Evolutionary conservation across 2,113 vertebrate genomes (phyloP).

Genomic region (Microtus oregoni): DNA sequence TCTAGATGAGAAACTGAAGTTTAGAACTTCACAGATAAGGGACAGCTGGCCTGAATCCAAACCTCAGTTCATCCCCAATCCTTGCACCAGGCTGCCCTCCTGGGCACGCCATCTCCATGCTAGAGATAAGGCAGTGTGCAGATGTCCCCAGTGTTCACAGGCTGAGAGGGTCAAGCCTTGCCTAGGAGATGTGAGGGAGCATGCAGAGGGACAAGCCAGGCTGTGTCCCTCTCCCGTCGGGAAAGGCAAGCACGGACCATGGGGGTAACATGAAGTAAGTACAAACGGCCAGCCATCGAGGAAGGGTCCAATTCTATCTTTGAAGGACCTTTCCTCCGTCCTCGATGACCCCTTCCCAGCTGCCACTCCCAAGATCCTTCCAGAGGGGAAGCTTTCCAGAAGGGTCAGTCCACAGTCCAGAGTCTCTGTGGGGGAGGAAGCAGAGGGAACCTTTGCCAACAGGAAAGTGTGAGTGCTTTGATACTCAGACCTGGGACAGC

Average conservation of each 20-base stretch:
- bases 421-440: neutral
- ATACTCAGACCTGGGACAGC: neutral
- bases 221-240: neutral
- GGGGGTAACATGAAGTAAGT: neutral
- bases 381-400: neutral
- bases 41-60: neutral
- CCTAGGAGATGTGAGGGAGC: neutral
- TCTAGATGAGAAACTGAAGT: constrained; percentile 6
- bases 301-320: neutral
- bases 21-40: neutral
- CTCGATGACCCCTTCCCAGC: neutral
- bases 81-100: neutral
- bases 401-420: neutral
- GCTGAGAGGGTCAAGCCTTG: neutral
- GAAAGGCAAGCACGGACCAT: neutral
- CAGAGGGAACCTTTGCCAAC: neutral
- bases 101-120: neutral
- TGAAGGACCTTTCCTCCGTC: neutral
- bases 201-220: too few relatives aligned
- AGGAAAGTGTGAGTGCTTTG: neutral
- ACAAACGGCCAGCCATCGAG: neutral
- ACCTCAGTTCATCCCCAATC: neutral
- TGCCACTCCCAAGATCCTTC: neutral
- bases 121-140: neutral
- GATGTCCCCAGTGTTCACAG: neutral